A percentile compares a stretch with the other conserved stretches of the same genome.
Conservation (phyloP, 2,797 vertebrate species). For the Schizopygopsis pylzovi region DNA sequence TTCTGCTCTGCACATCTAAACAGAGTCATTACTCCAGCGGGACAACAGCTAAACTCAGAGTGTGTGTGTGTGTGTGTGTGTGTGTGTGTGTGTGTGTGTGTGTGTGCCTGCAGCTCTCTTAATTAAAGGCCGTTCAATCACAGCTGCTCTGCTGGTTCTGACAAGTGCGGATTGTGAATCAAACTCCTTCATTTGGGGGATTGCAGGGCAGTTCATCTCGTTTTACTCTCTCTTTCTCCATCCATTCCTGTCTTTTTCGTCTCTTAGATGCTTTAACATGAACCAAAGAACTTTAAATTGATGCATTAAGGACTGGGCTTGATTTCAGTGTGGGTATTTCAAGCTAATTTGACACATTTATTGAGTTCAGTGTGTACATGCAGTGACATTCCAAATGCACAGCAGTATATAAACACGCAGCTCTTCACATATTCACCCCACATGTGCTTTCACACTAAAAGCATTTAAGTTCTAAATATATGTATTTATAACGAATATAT, state of each 20-base stretch:
- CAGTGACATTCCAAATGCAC: not conserved
- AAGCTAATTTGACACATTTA: not conserved
- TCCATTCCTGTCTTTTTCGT: not conserved
- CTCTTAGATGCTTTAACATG: constrained; percentile 22
- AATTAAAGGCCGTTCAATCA: constrained; percentile 70
- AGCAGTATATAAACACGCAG: not conserved
- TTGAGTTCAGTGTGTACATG: not conserved
- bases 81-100: constrained; percentile 23
- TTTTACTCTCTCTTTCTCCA: not conserved
- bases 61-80: constrained; percentile 22
- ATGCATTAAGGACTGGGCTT: not conserved
- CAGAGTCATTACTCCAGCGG: constrained; percentile 45
- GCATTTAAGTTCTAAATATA: not conserved
- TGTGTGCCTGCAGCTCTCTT: constrained; percentile 43
- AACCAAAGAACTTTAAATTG: constrained; percentile 41
- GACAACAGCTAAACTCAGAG: constrained; percentile 20
- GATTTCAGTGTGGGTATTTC: not conserved
- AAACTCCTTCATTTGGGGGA: constrained; percentile 62
- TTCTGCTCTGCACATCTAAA: constrained; percentile 38
- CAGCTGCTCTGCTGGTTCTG: constrained; percentile 64
- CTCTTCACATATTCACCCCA: not conserved
- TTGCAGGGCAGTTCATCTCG: constrained; percentile 32
- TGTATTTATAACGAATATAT: too few species aligned
- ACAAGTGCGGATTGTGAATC: constrained; percentile 68
- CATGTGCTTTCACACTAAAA: not conserved